Evolutionary conservation across 1,140 invertebrate genomes (phyloP).

Genomic region (Coelopa frigida): DNA sequence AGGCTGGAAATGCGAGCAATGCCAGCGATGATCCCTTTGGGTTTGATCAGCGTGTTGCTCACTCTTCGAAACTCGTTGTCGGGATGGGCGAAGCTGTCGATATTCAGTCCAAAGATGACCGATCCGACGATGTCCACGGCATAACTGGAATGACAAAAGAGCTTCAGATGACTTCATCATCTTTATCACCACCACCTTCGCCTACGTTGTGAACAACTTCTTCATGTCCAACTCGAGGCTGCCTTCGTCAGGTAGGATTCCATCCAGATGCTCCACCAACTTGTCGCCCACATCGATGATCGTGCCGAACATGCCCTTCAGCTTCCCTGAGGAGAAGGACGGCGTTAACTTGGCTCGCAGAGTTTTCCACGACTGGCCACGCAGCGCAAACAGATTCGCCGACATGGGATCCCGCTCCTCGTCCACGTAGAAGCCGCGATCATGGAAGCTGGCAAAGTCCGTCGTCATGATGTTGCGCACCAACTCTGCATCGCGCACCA

Average conservation of each 20-base stretch:
- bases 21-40: conserved; percentile 9
- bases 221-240: conserved; percentile 24
- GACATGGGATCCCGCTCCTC: conserved; percentile 38
- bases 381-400: conserved; percentile 44
- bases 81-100: conserved; percentile 38
- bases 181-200: neutral
- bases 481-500: conserved; percentile 47
- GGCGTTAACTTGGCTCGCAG: conserved; percentile 50
- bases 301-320: conserved; percentile 50
- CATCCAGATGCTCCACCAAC: conserved; percentile 27
- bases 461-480: conserved; percentile 43
- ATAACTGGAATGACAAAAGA: conserved; percentile 18
- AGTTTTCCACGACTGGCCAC: conserved; percentile 47
- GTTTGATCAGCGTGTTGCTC: no score
- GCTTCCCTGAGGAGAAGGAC: conserved; percentile 51
- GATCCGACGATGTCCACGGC: conserved; percentile 45
- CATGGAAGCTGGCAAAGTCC: conserved; percentile 44
- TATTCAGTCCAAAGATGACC: conserved; percentile 43
- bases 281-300: conserved; percentile 43
- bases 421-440: conserved; percentile 40
- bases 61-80: conserved; percentile 32
- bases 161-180: neutral
- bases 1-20: conserved; percentile 21
- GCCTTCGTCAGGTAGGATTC: conserved; percentile 15
- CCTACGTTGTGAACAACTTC: conserved; percentile 22